These are phyloP conservation scores for Pseudomyrmex concolor DNA, from an alignment of 1,140 invertebrate genomes.

Conservation along the genomic window DNA sequence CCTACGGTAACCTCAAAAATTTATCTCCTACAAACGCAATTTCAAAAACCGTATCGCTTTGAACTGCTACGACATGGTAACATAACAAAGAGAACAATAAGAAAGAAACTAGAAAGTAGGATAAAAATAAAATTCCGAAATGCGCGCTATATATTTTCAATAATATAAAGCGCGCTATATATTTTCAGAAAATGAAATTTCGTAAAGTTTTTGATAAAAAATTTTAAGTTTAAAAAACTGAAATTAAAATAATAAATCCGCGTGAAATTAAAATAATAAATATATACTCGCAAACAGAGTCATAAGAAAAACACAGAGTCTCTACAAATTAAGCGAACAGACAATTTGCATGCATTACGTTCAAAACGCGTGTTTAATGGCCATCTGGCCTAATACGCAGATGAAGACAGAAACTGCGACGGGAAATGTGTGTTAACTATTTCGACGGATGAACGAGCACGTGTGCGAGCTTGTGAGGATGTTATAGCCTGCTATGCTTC, in stretches of 20 bases:
- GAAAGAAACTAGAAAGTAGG: no score
- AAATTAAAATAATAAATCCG: no score
- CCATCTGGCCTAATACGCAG: background rate
- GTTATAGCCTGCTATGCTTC: slow-evolving; percentile 1
- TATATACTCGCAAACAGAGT: no score
- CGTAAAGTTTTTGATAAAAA: no score
- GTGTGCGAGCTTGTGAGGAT: slow-evolving; percentile 11
- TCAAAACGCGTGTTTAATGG: slow-evolving; percentile 27
- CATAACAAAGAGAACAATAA: no score
- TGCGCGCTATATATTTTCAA: no score
- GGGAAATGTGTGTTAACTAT: slow-evolving; percentile 4
- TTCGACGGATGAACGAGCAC: slow-evolving; percentile 48
- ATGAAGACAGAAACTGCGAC: background rate
- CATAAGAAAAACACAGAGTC: no score
- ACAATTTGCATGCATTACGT: slow-evolving; percentile 20
- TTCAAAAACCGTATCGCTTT: slow-evolving; percentile 16
- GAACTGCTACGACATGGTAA: background rate
- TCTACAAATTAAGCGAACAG: background rate
- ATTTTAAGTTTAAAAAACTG: no score
- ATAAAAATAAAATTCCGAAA: no score
- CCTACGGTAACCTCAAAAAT: slow-evolving; percentile 7
- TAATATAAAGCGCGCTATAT: no score
- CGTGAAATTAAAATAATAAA: no score
- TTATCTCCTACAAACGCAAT: slow-evolving; percentile 22
- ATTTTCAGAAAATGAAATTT: no score